Percentiles rank a stretch among this genome's conserved stretches.
Evolutionary conservation across 1,140 invertebrate genomes (phyloP).

Genomic region (Penaeus chinensis): DNA sequence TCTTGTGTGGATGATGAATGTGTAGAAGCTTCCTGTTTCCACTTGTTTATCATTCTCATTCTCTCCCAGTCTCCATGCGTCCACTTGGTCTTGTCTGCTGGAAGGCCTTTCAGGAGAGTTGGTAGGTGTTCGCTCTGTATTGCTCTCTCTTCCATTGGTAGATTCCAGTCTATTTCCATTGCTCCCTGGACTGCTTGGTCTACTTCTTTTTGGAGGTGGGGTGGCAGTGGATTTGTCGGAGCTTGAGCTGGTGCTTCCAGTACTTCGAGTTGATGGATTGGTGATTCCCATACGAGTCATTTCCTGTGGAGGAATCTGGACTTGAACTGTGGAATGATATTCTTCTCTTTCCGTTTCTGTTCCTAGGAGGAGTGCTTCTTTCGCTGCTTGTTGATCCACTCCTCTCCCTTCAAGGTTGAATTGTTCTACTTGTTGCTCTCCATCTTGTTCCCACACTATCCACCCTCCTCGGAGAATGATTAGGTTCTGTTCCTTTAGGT

Average conservation of each 20-base stretch:
- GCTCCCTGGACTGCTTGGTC: background rate
- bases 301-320: too few relatives aligned
- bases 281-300: background rate
- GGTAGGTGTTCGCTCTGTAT: background rate
- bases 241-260: background rate
- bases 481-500: background rate
- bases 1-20: slow-evolving; percentile 28
- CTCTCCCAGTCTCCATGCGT: slow-evolving; percentile 41
- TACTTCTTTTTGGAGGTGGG: background rate
- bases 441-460: background rate
- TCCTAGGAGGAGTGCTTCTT: background rate
- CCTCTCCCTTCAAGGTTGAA: background rate
- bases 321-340: background rate
- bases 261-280: background rate
- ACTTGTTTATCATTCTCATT: slow-evolving; percentile 30
- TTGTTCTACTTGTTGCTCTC: background rate
- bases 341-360: background rate
- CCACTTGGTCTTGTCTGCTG: slow-evolving; percentile 28
- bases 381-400: background rate
- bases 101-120: slow-evolving; percentile 17
- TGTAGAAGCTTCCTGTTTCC: slow-evolving; percentile 1
- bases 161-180: too few relatives aligned
- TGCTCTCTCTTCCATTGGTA: background rate
- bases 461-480: background rate
- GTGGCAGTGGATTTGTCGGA: too few relatives aligned